A percentile compares a stretch with the other conserved stretches of the same genome.
Conservation (phyloP, 2,113 vertebrate species). For the Astur gentilis region DNA sequence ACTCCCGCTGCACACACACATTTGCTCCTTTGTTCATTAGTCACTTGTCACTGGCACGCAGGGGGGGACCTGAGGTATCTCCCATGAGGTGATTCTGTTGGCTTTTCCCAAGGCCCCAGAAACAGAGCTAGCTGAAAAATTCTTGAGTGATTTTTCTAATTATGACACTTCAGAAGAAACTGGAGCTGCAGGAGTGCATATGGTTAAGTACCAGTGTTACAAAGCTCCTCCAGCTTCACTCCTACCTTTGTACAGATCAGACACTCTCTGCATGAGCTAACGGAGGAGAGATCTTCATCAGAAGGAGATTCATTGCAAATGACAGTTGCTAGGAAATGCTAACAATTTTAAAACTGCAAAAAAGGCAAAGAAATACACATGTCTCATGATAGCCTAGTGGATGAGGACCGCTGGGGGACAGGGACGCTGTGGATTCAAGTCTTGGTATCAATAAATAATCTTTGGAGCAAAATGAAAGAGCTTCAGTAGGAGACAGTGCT, state of each 20-base stretch:
- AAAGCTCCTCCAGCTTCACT: neutral
- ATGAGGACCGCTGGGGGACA: neutral
- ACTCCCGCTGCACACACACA: neutral
- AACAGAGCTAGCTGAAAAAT: neutral
- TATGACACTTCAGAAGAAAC: neutral
- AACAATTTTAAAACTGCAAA: neutral
- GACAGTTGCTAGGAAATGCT: neutral
- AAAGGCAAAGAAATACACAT: neutral
- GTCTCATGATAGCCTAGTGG: neutral
- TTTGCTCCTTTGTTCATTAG: neutral
- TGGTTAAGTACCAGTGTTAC: neutral
- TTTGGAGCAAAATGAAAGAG: conserved; percentile 6
- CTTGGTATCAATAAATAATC: neutral
- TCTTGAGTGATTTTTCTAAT: neutral
- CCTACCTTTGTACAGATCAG: neutral
- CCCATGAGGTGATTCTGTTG: neutral
- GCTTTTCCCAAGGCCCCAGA: neutral
- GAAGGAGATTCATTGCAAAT: neutral
- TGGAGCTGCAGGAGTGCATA: neutral
- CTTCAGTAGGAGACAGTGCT: neutral
- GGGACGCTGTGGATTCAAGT: neutral
- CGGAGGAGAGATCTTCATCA: neutral
- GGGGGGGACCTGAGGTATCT: neutral
- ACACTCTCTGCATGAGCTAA: neutral
- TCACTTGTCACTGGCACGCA: fast-evolving